A percentile compares a stretch with the other conserved stretches of the same genome.
Evolutionary conservation across 2,888 invertebrate species (phyloP).

Genomic region (Scaptomyza polygonia): DNA sequence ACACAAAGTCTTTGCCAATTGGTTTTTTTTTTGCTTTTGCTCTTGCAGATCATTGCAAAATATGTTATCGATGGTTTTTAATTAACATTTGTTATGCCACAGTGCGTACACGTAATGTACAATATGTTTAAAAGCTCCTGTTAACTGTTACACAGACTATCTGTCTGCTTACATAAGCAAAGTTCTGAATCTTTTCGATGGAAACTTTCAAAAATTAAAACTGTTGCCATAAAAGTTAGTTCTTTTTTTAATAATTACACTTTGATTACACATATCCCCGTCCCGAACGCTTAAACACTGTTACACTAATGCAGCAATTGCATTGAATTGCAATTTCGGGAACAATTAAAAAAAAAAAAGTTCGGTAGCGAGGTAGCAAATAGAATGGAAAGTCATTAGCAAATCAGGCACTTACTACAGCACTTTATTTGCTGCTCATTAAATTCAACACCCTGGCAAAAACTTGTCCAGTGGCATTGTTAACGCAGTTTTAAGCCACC

Average conservation of each 20-base stretch:
- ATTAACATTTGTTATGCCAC: conserved; percentile 1
- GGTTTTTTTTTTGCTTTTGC: conserved; percentile 2
- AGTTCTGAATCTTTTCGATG: not conserved
- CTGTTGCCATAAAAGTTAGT: not conserved
- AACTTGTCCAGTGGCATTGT: conserved; percentile 59
- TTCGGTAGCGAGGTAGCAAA: not conserved
- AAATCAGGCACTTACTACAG: conserved; percentile 44
- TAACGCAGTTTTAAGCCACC: conserved; percentile 48
- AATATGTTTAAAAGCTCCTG: not conserved
- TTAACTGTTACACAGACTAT: conserved; percentile 1
- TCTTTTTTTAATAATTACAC: conserved; percentile 15
- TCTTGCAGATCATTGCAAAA: conserved; percentile 1
- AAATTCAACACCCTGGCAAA: conserved; percentile 58
- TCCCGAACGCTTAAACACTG: conserved; percentile 1
- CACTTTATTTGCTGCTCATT: conserved; percentile 60
- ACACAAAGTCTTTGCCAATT: not conserved
- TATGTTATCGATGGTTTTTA: conserved; percentile 1
- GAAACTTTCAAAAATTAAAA: not conserved
- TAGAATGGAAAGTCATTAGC: conserved; percentile 49
- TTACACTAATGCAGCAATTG: conserved; percentile 19
- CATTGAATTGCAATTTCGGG: conserved; percentile 18
- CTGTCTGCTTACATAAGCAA: not conserved
- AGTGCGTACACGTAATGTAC: conserved; percentile 7
- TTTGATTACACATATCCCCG: conserved; percentile 16
- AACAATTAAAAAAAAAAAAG: conserved; percentile 1